phyloP scores from a whole-genome alignment of 2,797 vertebrate species.

The Lutjanus argentimaculatus region DNA sequence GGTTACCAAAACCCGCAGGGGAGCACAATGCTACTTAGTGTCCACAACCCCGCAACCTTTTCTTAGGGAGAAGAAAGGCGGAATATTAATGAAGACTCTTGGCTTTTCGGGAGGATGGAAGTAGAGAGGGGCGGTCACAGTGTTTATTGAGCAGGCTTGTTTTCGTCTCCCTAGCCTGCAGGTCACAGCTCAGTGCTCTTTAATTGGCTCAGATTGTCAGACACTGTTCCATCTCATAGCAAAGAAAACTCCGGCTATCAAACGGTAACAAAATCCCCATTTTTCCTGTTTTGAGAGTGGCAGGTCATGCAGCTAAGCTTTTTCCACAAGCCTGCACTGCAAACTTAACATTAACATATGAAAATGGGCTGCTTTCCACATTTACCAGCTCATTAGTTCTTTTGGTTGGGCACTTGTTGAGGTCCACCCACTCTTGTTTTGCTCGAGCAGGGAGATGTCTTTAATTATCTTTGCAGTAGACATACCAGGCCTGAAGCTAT shows the following conservation, averaged over 20 bases:
- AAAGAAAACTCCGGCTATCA: conserved; percentile 80
- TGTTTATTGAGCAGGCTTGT: conserved; percentile 83
- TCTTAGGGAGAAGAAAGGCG: conserved; percentile 76
- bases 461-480: conserved; percentile 82
- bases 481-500: conserved; percentile 74
- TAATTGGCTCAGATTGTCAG: conserved; percentile 90
- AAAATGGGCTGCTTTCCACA: conserved; percentile 86
- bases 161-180: conserved; percentile 73
- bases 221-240: conserved; percentile 79
- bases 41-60: conserved; percentile 71
- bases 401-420: conserved; percentile 79
- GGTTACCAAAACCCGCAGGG: conserved; percentile 81
- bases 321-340: conserved; percentile 74
- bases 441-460: conserved; percentile 70
- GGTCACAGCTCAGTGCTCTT: conserved; percentile 84
- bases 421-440: conserved; percentile 80
- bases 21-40: conserved; percentile 82
- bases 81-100: conserved; percentile 86
- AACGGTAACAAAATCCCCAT: conserved; percentile 69
- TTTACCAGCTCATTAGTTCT: conserved; percentile 88
- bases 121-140: conserved; percentile 73
- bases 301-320: conserved; percentile 70
- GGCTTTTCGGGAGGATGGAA: conserved; percentile 73
- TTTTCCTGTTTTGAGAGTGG: conserved; percentile 65
- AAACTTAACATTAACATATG: conserved; percentile 87